A percentile compares a stretch with the other conserved stretches of the same genome.
phyloP scores from a whole-genome alignment of 2,113 vertebrate genomes.

The Halichoerus grypus region DNA sequence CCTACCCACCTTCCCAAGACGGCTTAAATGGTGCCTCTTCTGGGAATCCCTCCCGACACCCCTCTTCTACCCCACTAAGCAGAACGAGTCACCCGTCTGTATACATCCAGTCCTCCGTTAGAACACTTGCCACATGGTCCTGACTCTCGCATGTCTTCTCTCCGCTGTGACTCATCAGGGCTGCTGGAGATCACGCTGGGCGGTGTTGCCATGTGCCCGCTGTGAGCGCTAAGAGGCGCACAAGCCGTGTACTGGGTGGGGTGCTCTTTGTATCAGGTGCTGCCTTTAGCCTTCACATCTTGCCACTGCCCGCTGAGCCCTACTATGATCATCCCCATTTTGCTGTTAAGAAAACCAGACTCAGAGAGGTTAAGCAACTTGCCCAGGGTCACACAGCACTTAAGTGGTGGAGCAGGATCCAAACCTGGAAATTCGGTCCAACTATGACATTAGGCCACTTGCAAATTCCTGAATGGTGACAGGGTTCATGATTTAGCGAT shows the following conservation, averaged over 20 bases:
- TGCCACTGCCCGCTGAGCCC: background rate
- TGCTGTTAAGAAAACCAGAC: background rate
- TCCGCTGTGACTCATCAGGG: fast-evolving
- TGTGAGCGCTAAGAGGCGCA: background rate
- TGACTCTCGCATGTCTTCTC: background rate
- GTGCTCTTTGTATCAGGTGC: background rate
- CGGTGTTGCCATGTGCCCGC: fast-evolving
- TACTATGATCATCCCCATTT: background rate
- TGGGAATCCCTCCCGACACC: background rate
- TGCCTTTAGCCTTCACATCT: fast-evolving
- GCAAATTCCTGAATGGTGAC: background rate
- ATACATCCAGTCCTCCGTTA: background rate
- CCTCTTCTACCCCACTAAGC: background rate
- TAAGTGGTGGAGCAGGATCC: background rate
- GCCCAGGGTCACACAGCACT: background rate
- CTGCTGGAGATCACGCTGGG: background rate
- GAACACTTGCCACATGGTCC: background rate
- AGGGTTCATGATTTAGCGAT: background rate
- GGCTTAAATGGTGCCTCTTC: background rate
- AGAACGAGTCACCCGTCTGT: background rate
- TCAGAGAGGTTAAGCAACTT: background rate
- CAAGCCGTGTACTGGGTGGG: fast-evolving
- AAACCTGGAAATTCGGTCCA: background rate
- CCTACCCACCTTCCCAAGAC: background rate
- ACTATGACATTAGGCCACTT: background rate